Conservation (phyloP, 2,797 vertebrate species). For the Myoxocephalus aenaeus region DNA sequence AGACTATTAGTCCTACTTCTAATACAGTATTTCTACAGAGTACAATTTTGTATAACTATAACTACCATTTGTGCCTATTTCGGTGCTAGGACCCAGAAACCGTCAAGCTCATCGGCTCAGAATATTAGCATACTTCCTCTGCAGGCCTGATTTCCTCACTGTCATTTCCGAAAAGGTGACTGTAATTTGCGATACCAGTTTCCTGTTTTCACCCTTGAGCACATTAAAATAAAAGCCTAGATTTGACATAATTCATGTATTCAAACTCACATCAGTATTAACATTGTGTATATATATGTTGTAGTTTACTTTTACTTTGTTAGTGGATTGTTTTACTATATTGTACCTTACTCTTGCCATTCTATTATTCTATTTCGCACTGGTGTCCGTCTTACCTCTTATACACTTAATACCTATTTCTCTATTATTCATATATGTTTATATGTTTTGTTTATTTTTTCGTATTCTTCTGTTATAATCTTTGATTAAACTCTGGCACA, state of each 20-base stretch:
- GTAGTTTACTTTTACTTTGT: no score
- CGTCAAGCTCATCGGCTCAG: conserved; percentile 31
- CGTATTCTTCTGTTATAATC: no score
- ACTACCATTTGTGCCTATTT: rapidly evolving
- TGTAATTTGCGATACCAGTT: conserved; percentile 28
- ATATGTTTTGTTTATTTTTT: background rate
- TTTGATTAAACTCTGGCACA: no score
- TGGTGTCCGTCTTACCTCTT: no score
- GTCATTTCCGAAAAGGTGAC: conserved; percentile 55
- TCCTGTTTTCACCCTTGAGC: conserved; percentile 51
- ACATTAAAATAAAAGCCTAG: conserved; percentile 59
- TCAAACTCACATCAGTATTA: no score
- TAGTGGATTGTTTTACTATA: no score
- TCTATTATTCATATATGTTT: no score
- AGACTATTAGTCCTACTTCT: background rate
- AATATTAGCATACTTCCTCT: conserved; percentile 81
- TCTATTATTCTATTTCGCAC: no score
- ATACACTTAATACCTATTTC: no score
- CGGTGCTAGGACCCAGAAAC: conserved; percentile 78
- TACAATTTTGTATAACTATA: background rate
- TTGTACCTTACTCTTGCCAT: no score
- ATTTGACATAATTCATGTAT: background rate
- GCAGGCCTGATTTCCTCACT: conserved; percentile 74
- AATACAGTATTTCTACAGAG: background rate
- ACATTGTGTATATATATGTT: no score